phyloP scores from a whole-genome alignment of 2,113 vertebrate genomes.

The Xiphophorus hellerii region DNA sequence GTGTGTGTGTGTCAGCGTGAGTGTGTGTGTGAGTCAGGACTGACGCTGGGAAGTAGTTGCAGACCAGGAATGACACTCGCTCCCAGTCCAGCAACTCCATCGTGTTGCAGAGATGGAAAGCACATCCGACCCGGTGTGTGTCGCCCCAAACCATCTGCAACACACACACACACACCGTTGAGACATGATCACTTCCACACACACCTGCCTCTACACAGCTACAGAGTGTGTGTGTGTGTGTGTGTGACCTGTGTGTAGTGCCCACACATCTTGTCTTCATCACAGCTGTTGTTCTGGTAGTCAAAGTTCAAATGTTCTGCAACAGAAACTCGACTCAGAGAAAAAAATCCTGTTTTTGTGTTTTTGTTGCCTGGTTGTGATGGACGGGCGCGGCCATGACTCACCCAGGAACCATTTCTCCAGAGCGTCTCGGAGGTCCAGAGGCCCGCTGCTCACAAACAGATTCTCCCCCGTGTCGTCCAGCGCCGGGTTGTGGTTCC shows the following conservation, averaged over 20 bases:
- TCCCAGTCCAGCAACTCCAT: conserved; percentile 63
- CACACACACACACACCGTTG: conserved; percentile 49
- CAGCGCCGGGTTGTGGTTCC: conserved; percentile 74
- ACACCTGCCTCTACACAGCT: no score
- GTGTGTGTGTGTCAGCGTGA: no score
- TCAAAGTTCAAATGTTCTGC: conserved; percentile 62
- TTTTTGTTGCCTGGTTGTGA: neutral
- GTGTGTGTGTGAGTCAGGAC: conserved; percentile 21
- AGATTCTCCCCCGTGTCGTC: conserved; percentile 75
- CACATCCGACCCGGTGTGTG: conserved; percentile 72
- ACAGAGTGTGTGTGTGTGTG: neutral
- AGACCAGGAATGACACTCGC: conserved; percentile 60
- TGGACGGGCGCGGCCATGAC: conserved; percentile 1
- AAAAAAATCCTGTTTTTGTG: neutral
- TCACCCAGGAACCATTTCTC: conserved; percentile 76
- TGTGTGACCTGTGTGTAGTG: conserved; percentile 80
- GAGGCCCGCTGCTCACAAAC: conserved; percentile 17
- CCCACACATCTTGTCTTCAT: conserved; percentile 74
- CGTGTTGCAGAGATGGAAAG: conserved; percentile 54
- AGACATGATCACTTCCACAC: neutral
- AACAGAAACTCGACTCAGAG: neutral
- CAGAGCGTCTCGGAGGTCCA: conserved; percentile 59
- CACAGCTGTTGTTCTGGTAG: conserved; percentile 73
- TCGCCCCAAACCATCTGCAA: conserved; percentile 75
- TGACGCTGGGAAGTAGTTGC: conserved; percentile 76